Evolutionary conservation across 2,797 vertebrate species (phyloP).

Genomic region (Danio albolineatus): DNA sequence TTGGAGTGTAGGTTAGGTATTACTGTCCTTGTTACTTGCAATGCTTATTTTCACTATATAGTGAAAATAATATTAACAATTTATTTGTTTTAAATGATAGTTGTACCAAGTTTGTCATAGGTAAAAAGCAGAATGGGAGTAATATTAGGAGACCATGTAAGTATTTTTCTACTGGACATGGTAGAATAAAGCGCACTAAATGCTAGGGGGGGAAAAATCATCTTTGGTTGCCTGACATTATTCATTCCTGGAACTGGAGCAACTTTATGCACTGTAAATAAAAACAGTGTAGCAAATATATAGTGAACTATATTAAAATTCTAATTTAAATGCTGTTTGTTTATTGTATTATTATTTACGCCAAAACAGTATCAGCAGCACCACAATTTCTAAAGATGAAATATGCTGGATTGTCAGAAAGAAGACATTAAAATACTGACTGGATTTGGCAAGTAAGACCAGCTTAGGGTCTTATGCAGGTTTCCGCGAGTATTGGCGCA

Average conservation of each 20-base stretch:
- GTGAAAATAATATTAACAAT: neutral
- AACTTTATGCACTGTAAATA: slow-evolving; percentile 38
- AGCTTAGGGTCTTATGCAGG: neutral
- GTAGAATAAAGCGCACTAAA: neutral
- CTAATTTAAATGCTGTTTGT: slow-evolving; percentile 13
- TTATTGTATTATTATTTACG: neutral
- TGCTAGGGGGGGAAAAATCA: slow-evolving; percentile 1
- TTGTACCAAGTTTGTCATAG: neutral
- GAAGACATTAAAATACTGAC: slow-evolving; percentile 15
- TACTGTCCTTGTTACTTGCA: neutral
- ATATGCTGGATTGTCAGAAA: slow-evolving; percentile 35
- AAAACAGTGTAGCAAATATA: neutral
- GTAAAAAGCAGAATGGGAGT: slow-evolving; percentile 2
- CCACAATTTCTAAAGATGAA: neutral
- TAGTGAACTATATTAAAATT: neutral
- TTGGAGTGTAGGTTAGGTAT: neutral
- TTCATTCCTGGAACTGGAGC: neutral
- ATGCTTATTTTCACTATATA: neutral
- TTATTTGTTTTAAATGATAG: neutral
- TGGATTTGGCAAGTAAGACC: slow-evolving; percentile 12
- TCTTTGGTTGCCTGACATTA: slow-evolving; percentile 48
- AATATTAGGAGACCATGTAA: neutral
- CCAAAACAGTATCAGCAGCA: slow-evolving; percentile 21
- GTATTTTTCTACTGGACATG: neutral
- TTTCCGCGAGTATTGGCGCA: slow-evolving; percentile 18